Conservation (phyloP, 2,797 vertebrate genomes). For the Mormyrus hasselquistii region DNA sequence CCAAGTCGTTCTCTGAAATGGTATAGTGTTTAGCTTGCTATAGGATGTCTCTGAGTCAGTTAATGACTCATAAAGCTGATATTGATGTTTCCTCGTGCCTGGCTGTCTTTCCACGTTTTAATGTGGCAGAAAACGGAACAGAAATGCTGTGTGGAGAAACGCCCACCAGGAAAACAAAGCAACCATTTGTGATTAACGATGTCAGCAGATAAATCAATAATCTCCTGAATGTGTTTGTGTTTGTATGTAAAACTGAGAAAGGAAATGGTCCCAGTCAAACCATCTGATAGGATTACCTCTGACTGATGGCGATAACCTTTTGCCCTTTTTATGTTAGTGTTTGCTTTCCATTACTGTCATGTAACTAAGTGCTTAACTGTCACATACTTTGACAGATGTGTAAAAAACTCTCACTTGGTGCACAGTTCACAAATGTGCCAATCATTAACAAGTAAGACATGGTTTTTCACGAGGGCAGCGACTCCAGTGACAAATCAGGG, state of each 20-base stretch:
- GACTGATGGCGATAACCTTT: slow-evolving; percentile 9
- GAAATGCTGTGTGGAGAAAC: not conserved
- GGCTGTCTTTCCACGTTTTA: not conserved
- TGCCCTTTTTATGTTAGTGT: not conserved
- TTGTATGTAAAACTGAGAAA: slow-evolving; percentile 10
- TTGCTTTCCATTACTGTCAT: slow-evolving; percentile 16
- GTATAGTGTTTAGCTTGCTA: not conserved
- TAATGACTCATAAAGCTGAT: slow-evolving; percentile 17
- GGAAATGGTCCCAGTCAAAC: not conserved
- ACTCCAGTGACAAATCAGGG: not conserved
- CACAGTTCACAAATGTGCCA: not conserved
- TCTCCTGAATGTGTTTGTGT: not conserved
- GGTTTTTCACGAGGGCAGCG: not conserved
- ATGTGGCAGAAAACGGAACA: not conserved
- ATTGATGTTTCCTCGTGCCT: slow-evolving; percentile 9
- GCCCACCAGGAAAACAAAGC: not conserved
- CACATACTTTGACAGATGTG: slow-evolving; percentile 7
- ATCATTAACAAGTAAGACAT: not conserved
- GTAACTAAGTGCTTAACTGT: slow-evolving; percentile 11
- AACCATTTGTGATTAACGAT: slow-evolving; percentile 17
- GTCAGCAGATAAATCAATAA: slow-evolving; percentile 9
- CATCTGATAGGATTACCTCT: not conserved
- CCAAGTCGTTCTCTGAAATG: not conserved
- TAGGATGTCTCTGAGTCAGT: not conserved
- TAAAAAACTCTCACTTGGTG: not conserved